Conservation (phyloP, 2,888 invertebrate genomes). For the Capitulum mitella region DNA sequence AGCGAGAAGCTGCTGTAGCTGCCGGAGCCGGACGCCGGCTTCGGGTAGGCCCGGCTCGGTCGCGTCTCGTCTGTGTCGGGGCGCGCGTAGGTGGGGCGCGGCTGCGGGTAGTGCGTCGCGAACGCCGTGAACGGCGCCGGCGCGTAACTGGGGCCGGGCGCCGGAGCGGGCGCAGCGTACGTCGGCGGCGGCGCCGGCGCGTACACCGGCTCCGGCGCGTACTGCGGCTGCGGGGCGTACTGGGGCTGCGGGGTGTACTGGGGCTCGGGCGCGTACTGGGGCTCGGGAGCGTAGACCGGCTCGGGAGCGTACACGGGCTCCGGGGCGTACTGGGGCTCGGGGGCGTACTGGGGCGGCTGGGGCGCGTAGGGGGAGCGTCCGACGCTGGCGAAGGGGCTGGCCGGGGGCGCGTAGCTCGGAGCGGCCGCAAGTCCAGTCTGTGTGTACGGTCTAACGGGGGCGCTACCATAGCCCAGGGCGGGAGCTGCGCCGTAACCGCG, state of each 20-base stretch:
- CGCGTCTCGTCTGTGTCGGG: neutral
- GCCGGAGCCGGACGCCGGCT: neutral
- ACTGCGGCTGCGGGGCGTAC: neutral
- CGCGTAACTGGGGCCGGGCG: too few relatives aligned
- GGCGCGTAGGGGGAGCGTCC: neutral
- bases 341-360: neutral
- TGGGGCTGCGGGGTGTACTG: neutral
- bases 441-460: neutral
- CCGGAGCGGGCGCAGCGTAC: too few relatives aligned
- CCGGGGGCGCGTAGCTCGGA: neutral
- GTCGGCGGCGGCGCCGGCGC: neutral
- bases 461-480: neutral
- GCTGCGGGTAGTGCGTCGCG: neutral
- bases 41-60: neutral
- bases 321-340: neutral
- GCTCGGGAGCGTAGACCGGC: neutral
- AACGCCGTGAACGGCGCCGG: constrained; percentile 11
- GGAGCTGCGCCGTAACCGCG: neutral
- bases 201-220: neutral
- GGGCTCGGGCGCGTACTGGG: neutral
- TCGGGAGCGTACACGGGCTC: neutral
- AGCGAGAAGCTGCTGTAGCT: constrained; percentile 25
- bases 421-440: neutral
- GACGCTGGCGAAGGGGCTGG: neutral
- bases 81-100: neutral